Evolutionary conservation across 2,888 invertebrate genomes (phyloP), one percentile per base, ranked within the genome.

Genomic region (Seira ritae): DNA sequence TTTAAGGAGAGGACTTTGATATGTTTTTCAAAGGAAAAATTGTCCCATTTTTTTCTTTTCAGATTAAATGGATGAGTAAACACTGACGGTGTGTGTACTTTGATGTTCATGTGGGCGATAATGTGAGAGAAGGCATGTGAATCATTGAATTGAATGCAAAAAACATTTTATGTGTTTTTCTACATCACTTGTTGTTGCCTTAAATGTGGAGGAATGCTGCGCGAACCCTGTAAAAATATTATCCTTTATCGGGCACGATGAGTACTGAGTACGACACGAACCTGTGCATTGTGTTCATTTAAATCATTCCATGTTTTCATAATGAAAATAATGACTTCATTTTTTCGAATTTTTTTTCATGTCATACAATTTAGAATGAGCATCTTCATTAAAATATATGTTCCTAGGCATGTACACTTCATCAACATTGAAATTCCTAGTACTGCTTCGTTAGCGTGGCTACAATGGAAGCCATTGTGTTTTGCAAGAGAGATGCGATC

Each of bases 321-420:
- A 50, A 50, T 50, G 17, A 50, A 50, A 50, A 50, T 50, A 50
- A 50, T 50, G 50, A 50, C 50, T 31, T 31, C 50, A 50, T 50
- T 50, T n/a, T 42, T 50, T 15, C 15, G 50, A 50, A n/a, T n/a
- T n/a, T 42, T 12, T 42, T 12, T 12, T n/a, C 50, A 50, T 50
- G 17, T n/a, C 50, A 8, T 15, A 50, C 17, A n/a, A 12, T 50
- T 12, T 15, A 50, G 12, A 3, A 50, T 50, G 17, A 50, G 17
- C 50, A 50, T 50, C 50, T 62, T 62, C 62, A 62, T 62, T 62
- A 55, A 55, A 55, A 55, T 55, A 42, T 55, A n/a, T 55, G 31
- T 55, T 55, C 12, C 42, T 42, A 8, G 31, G 31, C 31, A 31
- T 4, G 3, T 31, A 62, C n/a, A 62, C 20, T 62, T 2, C 62